phyloP scores from a whole-genome alignment of 2,113 vertebrate species.

The Pteronura brasiliensis region DNA sequence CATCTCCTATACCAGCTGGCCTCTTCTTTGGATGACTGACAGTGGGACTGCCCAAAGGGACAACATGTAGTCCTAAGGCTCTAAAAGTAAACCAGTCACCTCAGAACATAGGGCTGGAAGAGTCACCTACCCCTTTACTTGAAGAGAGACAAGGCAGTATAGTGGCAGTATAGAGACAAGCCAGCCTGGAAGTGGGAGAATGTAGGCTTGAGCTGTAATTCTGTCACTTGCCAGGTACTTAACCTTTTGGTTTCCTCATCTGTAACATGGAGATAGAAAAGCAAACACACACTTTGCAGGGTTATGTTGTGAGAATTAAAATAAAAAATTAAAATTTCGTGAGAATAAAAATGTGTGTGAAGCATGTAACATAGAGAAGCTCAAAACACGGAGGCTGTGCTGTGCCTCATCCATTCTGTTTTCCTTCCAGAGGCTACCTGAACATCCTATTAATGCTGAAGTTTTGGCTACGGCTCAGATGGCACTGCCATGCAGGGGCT shows the following conservation, averaged over 20 bases:
- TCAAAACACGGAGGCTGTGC: not conserved
- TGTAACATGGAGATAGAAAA: not conserved
- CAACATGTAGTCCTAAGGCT: not conserved
- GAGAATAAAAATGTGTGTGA: not conserved
- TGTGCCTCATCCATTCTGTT: not conserved
- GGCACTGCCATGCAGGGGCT: not conserved
- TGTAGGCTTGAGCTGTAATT: not conserved
- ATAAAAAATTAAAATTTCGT: too few relatives aligned
- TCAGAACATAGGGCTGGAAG: not conserved
- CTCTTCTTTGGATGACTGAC: not conserved
- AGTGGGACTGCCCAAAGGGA: not conserved
- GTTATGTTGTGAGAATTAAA: not conserved
- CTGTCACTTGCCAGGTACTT: not conserved
- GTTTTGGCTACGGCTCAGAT: rapidly evolving
- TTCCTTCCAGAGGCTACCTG: not conserved
- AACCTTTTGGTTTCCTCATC: not conserved
- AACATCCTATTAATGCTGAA: not conserved
- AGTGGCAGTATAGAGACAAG: not conserved
- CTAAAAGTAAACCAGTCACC: not conserved
- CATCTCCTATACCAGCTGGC: not conserved
- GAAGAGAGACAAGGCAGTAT: not conserved
- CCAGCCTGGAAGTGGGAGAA: not conserved
- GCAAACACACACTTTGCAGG: not conserved
- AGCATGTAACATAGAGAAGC: not conserved
- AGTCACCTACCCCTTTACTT: not conserved